Percentiles rank a stretch among this genome's conserved stretches.
phyloP scores from a whole-genome alignment of 2,797 vertebrate species.

The Falco concolor region DNA sequence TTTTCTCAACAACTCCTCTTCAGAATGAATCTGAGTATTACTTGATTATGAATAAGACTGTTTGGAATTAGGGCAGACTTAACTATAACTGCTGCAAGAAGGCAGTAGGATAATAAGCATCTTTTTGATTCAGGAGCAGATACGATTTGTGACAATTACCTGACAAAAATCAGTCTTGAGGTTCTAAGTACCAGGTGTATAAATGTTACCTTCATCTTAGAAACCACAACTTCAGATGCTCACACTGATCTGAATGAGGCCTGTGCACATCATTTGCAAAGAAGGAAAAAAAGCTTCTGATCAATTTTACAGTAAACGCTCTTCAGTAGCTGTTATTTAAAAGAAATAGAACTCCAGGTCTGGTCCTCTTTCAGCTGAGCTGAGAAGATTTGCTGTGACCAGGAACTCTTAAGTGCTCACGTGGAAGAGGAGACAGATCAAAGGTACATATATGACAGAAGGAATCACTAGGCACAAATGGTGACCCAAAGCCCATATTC shows the following conservation, averaged over 20 bases:
- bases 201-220: neutral
- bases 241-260: neutral
- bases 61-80: neutral
- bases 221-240: neutral
- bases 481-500: neutral
- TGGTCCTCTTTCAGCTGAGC: neutral
- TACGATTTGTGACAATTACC: neutral
- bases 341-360: neutral
- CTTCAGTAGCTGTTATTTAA: neutral
- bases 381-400: neutral
- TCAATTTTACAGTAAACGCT: neutral
- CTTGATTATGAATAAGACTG: neutral
- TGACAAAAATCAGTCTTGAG: neutral
- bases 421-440: neutral
- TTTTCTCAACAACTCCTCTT: slow-evolving; percentile 9
- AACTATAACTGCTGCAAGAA: neutral
- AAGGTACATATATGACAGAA: neutral
- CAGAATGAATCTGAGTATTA: neutral
- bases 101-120: neutral
- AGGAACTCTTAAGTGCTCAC: neutral
- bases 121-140: neutral
- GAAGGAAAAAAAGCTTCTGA: neutral
- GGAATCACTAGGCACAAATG: neutral
- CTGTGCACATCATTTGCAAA: neutral
- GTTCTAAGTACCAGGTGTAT: neutral